Percentiles rank a stretch among this genome's conserved stretches.
Conservation (phyloP, 2,888 invertebrate genomes). For the Eurois occulta region DNA sequence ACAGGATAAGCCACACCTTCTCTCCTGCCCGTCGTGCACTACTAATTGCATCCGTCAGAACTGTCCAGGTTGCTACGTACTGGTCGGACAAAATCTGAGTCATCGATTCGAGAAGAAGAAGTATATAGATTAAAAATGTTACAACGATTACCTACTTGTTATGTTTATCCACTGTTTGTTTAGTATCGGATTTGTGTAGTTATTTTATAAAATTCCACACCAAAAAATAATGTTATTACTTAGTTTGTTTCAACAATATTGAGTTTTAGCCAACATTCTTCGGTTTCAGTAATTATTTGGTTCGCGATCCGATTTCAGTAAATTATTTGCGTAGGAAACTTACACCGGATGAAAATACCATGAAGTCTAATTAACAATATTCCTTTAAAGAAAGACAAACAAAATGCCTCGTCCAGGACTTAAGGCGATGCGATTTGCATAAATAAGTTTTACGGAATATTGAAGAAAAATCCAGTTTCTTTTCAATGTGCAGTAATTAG, state of each 20-base stretch:
- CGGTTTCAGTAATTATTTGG: constrained; percentile 6
- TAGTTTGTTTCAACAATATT: background rate
- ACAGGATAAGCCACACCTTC: background rate
- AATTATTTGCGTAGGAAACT: constrained; percentile 14
- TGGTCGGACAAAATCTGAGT: background rate
- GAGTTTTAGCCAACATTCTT: constrained; percentile 1
- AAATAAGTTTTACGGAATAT: background rate
- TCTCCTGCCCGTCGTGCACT: background rate
- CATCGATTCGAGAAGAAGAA: background rate
- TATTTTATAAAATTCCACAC: constrained; percentile 2
- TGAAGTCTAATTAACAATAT: background rate
- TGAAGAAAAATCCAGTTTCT: background rate
- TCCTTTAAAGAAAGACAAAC: background rate
- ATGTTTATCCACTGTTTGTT: background rate
- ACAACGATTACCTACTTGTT: background rate
- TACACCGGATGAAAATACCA: background rate
- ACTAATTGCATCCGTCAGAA: background rate
- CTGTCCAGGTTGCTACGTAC: background rate
- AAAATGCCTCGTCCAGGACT: background rate
- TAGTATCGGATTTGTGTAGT: background rate
- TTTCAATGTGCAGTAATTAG: background rate
- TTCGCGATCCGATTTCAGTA: background rate
- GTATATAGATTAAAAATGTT: background rate
- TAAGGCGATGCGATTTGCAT: background rate
- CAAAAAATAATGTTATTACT: background rate